phyloP scores from a whole-genome alignment of 2,797 vertebrate genomes.

The Sphaeramia orbicularis region DNA sequence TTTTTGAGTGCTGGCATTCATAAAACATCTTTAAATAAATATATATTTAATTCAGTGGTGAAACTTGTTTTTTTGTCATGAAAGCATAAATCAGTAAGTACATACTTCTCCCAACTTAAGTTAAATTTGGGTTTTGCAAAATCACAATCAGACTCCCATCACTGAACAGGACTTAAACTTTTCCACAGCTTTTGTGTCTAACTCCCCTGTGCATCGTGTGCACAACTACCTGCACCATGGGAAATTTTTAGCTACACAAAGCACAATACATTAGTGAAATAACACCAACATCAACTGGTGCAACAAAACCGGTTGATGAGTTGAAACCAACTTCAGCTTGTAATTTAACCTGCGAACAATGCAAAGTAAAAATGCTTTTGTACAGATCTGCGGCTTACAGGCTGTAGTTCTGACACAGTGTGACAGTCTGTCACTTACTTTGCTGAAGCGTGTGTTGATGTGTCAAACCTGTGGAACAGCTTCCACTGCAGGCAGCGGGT shows the following conservation, averaged over 20 bases:
- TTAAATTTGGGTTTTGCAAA: too few species aligned
- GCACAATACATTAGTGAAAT: neutral
- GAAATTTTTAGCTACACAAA: neutral
- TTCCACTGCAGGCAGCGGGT: slow-evolving; percentile 13
- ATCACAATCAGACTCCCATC: too few species aligned
- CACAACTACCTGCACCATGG: neutral
- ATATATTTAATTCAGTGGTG: slow-evolving; percentile 19
- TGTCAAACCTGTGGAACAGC: slow-evolving; percentile 42
- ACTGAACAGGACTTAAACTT: neutral
- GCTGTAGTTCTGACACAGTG: slow-evolving; percentile 2
- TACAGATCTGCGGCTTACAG: neutral
- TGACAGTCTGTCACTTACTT: slow-evolving; percentile 28
- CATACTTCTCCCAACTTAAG: too few species aligned
- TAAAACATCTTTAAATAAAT: slow-evolving; percentile 24
- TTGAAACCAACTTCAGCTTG: neutral
- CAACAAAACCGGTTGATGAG: neutral
- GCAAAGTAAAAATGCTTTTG: neutral
- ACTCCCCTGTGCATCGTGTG: neutral
- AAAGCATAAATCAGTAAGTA: neutral
- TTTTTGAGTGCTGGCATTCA: slow-evolving; percentile 82
- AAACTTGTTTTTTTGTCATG: neutral
- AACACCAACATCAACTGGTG: too few species aligned
- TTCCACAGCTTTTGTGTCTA: slow-evolving; percentile 10
- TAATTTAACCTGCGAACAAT: too few species aligned
- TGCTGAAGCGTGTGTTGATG: slow-evolving; percentile 1